These are phyloP conservation scores for Parauchenoglanis punctatus DNA, from an alignment of 2,797 vertebrate genomes.

Conservation along the genomic window DNA sequence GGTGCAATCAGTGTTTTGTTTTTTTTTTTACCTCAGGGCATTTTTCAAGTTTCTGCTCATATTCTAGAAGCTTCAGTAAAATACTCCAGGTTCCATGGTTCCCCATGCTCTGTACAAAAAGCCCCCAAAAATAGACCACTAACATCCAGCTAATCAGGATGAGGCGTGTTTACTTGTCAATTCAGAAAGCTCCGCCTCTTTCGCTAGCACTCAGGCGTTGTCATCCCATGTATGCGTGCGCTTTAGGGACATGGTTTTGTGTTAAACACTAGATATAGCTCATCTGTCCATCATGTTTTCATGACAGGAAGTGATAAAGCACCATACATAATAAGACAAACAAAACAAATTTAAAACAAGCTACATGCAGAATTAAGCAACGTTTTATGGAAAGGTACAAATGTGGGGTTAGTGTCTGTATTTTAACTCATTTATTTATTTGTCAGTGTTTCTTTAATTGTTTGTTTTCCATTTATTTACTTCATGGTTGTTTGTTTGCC, in stretches of 20 bases:
- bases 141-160: neutral
- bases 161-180: neutral
- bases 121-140: neutral
- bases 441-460: neutral
- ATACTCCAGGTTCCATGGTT: too few species aligned
- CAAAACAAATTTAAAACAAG: neutral
- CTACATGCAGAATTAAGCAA: neutral
- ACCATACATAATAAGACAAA: neutral
- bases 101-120: neutral
- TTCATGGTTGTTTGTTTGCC: neutral
- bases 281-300: neutral
- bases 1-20: neutral
- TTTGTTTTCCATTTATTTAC: neutral
- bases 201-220: neutral
- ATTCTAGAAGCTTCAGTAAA: neutral
- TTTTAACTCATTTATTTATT: neutral
- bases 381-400: neutral
- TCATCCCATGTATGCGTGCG: neutral
- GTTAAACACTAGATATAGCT: neutral
- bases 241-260: neutral
- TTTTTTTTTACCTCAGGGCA: neutral
- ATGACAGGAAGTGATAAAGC: neutral
- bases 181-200: slow-evolving; percentile 7
- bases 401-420: neutral
- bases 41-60: neutral